phyloP scores from a whole-genome alignment of 2,888 invertebrate genomes.

The Ectemnius cavifrons region DNA sequence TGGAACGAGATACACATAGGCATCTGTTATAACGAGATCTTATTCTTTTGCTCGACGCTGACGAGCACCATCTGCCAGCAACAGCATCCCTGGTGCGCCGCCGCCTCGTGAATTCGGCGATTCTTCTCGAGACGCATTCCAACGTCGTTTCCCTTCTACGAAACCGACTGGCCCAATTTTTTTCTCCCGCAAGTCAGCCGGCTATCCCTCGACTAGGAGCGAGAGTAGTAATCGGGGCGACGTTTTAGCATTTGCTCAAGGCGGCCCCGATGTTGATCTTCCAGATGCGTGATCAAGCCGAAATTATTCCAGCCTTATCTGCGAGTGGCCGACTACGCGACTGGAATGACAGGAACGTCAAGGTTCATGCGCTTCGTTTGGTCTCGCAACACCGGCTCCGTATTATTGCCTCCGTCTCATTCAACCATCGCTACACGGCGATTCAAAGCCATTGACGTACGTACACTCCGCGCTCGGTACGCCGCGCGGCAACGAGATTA shows the following conservation, averaged over 20 bases:
- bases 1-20: slow-evolving; percentile 29
- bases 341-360: slow-evolving; percentile 26
- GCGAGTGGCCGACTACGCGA: not conserved
- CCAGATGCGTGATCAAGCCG: no score
- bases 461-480: not conserved
- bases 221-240: no score
- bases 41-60: slow-evolving; percentile 16
- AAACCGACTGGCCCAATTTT: not conserved
- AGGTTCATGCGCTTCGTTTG: slow-evolving; percentile 24
- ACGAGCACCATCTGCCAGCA: slow-evolving; percentile 61
- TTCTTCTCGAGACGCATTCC: slow-evolving; percentile 8
- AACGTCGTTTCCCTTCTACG: slow-evolving; percentile 5
- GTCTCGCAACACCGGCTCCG: not conserved
- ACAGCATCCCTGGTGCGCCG: slow-evolving; percentile 37
- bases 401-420: not conserved
- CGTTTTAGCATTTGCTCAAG: no score
- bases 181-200: no score
- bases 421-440: no score
- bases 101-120: slow-evolving; percentile 21
- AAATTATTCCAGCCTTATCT: no score
- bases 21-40: slow-evolving; percentile 42
- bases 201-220: no score
- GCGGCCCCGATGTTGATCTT: no score
- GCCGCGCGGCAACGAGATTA: not conserved
- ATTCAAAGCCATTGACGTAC: no score